A percentile compares a stretch with the other conserved stretches of the same genome.
Conservation (phyloP, 2,113 vertebrate species). For the Aldabrachelys gigantea region DNA sequence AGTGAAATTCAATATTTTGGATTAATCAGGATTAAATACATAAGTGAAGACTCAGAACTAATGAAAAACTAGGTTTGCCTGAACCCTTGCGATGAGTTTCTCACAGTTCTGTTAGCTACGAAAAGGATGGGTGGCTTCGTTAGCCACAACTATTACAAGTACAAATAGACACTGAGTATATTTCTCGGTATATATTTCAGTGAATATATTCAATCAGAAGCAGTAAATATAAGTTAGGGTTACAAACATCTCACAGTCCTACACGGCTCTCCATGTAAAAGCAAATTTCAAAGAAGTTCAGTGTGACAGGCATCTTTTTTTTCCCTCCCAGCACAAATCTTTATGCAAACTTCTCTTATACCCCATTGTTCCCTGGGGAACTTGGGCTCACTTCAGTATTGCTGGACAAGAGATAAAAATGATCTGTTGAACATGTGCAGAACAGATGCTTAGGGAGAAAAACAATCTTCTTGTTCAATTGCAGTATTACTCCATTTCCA, state of each 20-base stretch:
- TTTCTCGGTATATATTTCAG: neutral
- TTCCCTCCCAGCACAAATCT: conserved; percentile 64
- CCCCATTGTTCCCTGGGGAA: conserved; percentile 53
- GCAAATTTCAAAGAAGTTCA: conserved; percentile 64
- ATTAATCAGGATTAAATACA: neutral
- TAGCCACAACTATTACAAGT: neutral
- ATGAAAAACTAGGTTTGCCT: neutral
- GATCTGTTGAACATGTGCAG: conserved; percentile 70
- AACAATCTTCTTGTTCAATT: conserved; percentile 47
- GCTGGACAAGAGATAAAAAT: conserved; percentile 68
- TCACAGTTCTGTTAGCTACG: neutral
- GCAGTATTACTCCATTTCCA: conserved; percentile 62
- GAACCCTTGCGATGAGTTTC: neutral
- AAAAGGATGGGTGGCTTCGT: neutral
- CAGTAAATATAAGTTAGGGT: conserved; percentile 32
- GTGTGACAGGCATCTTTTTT: conserved; percentile 72
- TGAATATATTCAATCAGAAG: conserved; percentile 49
- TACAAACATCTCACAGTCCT: conserved; percentile 42
- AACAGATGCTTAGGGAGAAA: conserved; percentile 73
- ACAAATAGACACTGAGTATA: neutral
- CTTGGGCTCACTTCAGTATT: conserved; percentile 44
- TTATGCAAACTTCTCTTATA: conserved; percentile 67
- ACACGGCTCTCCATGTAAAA: conserved; percentile 34
- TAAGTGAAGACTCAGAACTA: neutral
- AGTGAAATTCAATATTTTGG: neutral